Evolutionary conservation across 2,888 invertebrate genomes (phyloP).

Genomic region (Plagiodera versicolora): DNA sequence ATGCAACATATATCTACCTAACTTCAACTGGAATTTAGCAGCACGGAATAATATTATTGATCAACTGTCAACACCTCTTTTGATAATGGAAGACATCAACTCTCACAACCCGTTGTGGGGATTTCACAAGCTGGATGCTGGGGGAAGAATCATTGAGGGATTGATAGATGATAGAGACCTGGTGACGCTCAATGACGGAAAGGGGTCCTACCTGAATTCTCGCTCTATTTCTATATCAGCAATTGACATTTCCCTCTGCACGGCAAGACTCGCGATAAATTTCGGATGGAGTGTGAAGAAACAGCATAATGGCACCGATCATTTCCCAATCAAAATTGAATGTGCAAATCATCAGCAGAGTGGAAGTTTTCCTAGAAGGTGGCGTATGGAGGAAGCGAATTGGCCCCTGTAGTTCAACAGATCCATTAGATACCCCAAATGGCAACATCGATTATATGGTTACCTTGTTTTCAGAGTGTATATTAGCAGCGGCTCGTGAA

Average conservation of each 20-base stretch:
- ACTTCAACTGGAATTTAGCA: constrained; percentile 6
- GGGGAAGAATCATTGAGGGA: constrained; percentile 8
- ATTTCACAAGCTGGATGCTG: neutral
- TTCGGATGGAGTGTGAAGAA: constrained; percentile 6
- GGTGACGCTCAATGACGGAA: constrained; percentile 3
- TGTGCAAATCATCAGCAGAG: neutral
- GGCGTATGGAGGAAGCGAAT: neutral
- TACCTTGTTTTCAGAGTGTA: neutral
- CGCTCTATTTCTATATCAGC: constrained; percentile 5
- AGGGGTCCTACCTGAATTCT: constrained; percentile 6
- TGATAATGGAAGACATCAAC: constrained; percentile 8
- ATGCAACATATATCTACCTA: constrained; percentile 8
- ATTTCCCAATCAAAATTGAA: constrained; percentile 1
- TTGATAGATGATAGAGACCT: neutral
- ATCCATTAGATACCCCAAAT: neutral
- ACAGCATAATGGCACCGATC: constrained; percentile 3
- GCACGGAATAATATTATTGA: neutral
- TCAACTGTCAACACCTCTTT: constrained; percentile 6
- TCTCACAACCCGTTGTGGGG: constrained; percentile 10
- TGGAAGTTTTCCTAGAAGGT: neutral
- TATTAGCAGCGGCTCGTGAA: neutral
- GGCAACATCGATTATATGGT: neutral
- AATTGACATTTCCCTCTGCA: constrained; percentile 1
- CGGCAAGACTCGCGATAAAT: constrained; percentile 8
- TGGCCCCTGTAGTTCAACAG: neutral